Base-by-base conservation (phyloP, 1,140 invertebrate genomes). In the Drosophila pruinosa region DNA sequence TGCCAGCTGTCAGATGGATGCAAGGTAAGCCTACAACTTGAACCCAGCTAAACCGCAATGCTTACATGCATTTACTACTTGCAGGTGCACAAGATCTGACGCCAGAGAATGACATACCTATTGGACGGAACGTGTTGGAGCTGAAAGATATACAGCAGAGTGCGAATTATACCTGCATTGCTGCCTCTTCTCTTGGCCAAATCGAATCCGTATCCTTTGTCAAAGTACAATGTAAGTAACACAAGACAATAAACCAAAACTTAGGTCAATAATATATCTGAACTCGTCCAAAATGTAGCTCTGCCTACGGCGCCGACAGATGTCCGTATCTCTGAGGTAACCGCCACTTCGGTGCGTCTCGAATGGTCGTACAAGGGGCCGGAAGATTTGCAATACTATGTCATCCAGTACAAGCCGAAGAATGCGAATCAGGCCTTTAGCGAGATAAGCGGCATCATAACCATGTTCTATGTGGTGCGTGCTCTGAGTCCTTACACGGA, bases 1-100 rank as follows among this genome's bases (percentile, higher is more conserved):
- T 99, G 97, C 99, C 99, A 0, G 96, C 95, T 78, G 98, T 99
- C 45, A 98, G 97, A 92, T 99, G 98, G 98, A 94, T 96, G 61
- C 96, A 97, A 92, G 97, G 96, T 89, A 83, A 57, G 26, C 43
- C 10, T 28, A 17, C n/a, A 21, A 7, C 10, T 15, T 17, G 2
- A 21, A 53, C n/a, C n/a, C 10, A 22, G 7, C 14, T 21, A 22
- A 22, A 4, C 8, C 4, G 5, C 1, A 12, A 39, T 10, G 8
- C 4, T 34, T 1, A 52, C 17, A 17, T 36, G 1, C 6, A 1
- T 50, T 12, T 10, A n/a, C n/a, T n/a, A n/a, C 19, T 4, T 52
- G 5, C 58, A 93, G 93, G 94, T 14, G 94, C 94, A 3, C 94
- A 94, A 82, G 96, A 97, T 91, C 91, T 98, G 15, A 97, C 96